Percentiles rank a stretch among this genome's conserved stretches.
phyloP scores from a whole-genome alignment of 2,113 vertebrate species.

The Gymnobelideus leadbeateri region DNA sequence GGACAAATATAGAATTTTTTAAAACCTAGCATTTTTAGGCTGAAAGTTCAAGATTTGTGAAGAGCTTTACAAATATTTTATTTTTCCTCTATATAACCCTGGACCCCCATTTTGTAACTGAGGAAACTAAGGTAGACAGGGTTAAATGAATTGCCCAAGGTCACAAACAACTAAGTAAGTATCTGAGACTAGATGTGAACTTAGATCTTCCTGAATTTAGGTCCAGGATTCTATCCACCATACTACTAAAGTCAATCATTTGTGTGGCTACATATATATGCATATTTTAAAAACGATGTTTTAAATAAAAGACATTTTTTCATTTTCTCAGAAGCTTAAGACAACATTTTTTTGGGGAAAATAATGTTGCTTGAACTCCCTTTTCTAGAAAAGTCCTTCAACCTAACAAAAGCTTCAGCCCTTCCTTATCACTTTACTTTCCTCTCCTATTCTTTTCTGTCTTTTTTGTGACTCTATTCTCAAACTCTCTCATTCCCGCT shows the following conservation, averaged over 20 bases:
- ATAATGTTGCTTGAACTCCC: not conserved
- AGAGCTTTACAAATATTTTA: not conserved
- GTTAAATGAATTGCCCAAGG: not conserved
- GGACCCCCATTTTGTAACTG: not conserved
- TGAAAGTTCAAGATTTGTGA: not conserved
- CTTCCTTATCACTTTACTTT: not conserved
- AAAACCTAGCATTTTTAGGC: not conserved
- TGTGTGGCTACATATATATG: not conserved
- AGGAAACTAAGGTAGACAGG: not conserved
- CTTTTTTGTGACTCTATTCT: not conserved
- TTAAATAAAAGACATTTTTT: not conserved
- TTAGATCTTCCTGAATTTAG: not conserved
- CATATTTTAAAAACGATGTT: constrained; percentile 32
- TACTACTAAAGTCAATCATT: not conserved
- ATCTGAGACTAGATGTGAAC: not conserved
- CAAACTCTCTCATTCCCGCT: not conserved
- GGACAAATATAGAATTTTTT: not conserved
- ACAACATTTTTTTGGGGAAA: not conserved
- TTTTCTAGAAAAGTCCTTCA: constrained; percentile 36
- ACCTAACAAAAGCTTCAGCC: not conserved
- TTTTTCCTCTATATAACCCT: not conserved
- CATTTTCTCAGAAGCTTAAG: not conserved
- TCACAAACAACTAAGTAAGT: not conserved
- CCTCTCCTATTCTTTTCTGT: not conserved
- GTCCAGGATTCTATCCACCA: not conserved